Evolutionary conservation across 2,797 vertebrate species (phyloP).

Genomic region (Fistularia commersonii): DNA sequence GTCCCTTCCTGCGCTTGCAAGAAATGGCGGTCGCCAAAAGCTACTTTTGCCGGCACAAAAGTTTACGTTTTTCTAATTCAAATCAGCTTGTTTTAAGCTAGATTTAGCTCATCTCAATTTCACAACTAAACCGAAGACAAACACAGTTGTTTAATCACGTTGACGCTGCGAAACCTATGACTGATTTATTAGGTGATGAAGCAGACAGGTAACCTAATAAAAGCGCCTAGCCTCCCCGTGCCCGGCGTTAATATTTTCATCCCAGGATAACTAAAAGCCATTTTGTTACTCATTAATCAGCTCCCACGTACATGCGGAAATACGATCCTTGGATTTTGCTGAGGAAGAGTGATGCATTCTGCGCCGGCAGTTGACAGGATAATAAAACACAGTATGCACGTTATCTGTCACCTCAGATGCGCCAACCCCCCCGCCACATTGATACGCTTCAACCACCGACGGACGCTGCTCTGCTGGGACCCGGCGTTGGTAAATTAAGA

Average conservation of each 20-base stretch:
- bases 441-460: too few relatives aligned
- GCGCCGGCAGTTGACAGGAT: conserved; percentile 61
- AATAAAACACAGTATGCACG: conserved; percentile 57
- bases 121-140: too few relatives aligned
- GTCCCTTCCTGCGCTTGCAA: conserved; percentile 8
- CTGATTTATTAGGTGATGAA: conserved; percentile 64
- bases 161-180: conserved; percentile 52
- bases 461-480: too few relatives aligned
- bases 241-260: conserved; percentile 68
- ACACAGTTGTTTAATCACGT: conserved; percentile 62
- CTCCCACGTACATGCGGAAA: conserved; percentile 56
- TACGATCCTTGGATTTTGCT: conserved; percentile 57
- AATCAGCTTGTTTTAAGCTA: too few relatives aligned
- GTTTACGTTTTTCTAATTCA: too few relatives aligned
- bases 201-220: conserved; percentile 63
- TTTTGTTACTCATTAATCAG: conserved; percentile 75
- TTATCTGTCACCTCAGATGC: conserved; percentile 57
- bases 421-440: conserved; percentile 21
- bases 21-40: too few relatives aligned
- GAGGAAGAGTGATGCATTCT: conserved; percentile 52
- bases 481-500: too few relatives aligned
- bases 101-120: too few relatives aligned
- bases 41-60: too few relatives aligned
- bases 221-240: conserved; percentile 60
- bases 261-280: conserved; percentile 69